phyloP scores from a whole-genome alignment of 2,113 vertebrate species.

The Corvus hawaiiensis region DNA sequence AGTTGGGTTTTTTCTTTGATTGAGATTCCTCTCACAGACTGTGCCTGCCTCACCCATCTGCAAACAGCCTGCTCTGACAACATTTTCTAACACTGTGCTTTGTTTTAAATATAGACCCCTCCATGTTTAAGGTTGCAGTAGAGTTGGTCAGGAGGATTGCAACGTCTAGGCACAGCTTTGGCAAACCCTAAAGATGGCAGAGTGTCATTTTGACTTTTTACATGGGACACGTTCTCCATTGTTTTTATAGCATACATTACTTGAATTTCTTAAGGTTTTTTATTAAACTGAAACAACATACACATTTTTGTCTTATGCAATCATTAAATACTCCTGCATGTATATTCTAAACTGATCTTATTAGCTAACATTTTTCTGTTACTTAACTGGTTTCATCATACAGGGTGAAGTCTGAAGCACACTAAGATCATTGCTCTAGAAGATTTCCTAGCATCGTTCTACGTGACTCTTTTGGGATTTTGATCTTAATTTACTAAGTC shows the following conservation, averaged over 20 bases:
- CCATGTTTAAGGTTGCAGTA: not conserved
- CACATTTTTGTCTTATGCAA: not conserved
- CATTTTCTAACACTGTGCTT: not conserved
- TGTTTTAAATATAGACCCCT: not conserved
- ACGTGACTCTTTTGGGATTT: not conserved
- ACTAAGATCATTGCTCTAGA: not conserved
- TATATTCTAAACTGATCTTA: not conserved
- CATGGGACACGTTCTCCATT: not conserved
- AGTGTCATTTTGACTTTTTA: not conserved
- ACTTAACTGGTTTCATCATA: not conserved
- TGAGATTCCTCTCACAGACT: not conserved
- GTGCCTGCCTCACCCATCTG: not conserved
- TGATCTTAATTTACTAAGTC: not conserved
- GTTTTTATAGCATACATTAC: not conserved
- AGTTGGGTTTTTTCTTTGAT: not conserved
- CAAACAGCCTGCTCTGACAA: not conserved
- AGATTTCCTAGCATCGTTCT: not conserved
- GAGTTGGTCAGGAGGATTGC: not conserved
- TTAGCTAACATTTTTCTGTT: not conserved
- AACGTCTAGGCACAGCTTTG: not conserved
- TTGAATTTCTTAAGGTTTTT: not conserved
- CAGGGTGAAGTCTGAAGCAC: not conserved
- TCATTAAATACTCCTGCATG: not conserved
- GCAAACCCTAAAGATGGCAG: not conserved
- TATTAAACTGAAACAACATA: not conserved